Evolutionary conservation across 2,888 invertebrate species (phyloP).

Genomic region (Achlya flavicornis): DNA sequence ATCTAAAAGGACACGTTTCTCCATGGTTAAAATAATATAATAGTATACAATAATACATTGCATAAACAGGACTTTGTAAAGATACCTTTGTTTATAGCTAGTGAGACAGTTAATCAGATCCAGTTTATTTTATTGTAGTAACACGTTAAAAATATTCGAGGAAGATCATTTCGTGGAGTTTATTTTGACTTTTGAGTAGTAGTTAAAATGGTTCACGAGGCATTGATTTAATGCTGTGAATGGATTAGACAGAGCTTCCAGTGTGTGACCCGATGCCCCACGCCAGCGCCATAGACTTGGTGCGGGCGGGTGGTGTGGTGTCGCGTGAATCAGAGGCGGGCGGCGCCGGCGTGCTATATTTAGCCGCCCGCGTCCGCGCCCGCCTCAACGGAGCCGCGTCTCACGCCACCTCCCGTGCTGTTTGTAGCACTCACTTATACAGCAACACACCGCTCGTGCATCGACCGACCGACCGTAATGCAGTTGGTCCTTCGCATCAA

Average conservation of each 20-base stretch:
- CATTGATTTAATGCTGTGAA: background rate
- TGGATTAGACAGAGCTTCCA: background rate
- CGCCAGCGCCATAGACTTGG: background rate
- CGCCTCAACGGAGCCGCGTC: constrained; percentile 25
- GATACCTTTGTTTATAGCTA: too few species aligned
- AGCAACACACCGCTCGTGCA: background rate
- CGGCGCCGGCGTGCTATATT: constrained; percentile 44
- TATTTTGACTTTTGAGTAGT: background rate
- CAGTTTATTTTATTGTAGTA: too few species aligned
- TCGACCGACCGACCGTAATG: background rate
- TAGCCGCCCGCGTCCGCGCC: constrained; percentile 31
- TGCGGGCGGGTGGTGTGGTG: constrained; percentile 14
- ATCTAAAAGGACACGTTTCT: too few species aligned
- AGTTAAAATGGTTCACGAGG: background rate
- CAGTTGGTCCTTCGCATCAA: background rate
- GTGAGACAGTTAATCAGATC: too few species aligned
- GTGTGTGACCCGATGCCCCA: background rate
- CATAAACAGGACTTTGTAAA: too few species aligned
- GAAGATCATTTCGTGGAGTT: too few species aligned
- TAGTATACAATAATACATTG: too few species aligned
- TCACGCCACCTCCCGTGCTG: constrained; percentile 21
- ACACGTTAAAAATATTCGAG: too few species aligned
- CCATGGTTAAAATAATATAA: too few species aligned
- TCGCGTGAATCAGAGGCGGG: constrained; percentile 42
- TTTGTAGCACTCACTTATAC: constrained; percentile 7